These are phyloP conservation scores for Varecia variegata DNA, from an alignment of 2,797 vertebrate genomes.

Conservation along the genomic window DNA sequence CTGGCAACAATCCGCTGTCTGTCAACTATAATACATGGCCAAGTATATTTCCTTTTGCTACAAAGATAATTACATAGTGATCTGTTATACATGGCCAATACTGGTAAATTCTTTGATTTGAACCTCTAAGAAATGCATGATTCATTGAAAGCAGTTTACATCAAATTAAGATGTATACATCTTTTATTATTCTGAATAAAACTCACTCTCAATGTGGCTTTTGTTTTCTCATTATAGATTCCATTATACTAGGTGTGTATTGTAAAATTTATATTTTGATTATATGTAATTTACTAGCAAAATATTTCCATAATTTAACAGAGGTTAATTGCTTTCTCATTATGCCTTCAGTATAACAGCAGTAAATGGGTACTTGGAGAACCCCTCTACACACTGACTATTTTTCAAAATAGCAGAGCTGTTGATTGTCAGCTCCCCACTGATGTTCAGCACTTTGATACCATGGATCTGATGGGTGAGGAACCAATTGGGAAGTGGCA, in stretches of 20 bases:
- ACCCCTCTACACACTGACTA: conserved; percentile 81
- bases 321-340: conserved; percentile 38
- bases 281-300: background rate
- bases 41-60: background rate
- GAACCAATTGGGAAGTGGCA: conserved; percentile 89
- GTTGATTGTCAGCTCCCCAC: conserved; percentile 89
- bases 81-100: background rate
- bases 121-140: background rate
- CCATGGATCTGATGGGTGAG: conserved; percentile 73
- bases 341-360: conserved; percentile 84
- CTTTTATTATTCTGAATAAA: background rate
- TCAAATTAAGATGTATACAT: background rate
- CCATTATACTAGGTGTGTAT: background rate
- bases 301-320: background rate
- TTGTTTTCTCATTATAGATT: background rate
- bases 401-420: conserved; percentile 85
- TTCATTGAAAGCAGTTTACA: background rate
- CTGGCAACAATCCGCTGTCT: background rate
- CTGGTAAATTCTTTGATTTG: background rate
- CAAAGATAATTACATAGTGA: background rate
- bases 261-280: background rate
- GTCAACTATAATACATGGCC: background rate
- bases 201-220: background rate
- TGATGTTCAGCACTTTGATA: conserved; percentile 76
- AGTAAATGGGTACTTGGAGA: conserved; percentile 87